A percentile compares a stretch with the other conserved stretches of the same genome.
phyloP scores from a whole-genome alignment of 1,140 invertebrate genomes.

The Bacillus rossius region DNA sequence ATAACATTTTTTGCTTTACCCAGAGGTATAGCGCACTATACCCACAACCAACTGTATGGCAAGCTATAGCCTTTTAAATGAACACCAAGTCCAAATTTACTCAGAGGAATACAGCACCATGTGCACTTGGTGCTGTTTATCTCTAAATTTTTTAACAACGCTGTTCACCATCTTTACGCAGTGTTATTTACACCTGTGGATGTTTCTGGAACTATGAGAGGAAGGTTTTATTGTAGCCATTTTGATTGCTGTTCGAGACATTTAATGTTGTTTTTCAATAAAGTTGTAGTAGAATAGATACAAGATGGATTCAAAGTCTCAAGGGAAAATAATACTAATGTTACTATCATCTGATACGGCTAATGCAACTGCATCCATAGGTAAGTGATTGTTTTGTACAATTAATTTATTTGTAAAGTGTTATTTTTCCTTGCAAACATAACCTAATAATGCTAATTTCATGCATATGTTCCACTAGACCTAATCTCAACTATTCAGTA shows the following conservation, averaged over 20 bases:
- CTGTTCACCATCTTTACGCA: no score
- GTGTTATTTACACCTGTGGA: no score
- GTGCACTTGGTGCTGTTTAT: background rate
- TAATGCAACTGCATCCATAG: background rate
- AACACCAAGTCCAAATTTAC: no score
- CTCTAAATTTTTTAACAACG: no score
- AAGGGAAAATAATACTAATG: background rate
- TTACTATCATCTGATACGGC: background rate
- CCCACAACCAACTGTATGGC: background rate
- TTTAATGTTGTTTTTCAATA: background rate
- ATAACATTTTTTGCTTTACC: no score
- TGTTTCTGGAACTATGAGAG: background rate
- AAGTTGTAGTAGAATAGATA: background rate
- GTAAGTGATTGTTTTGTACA: background rate
- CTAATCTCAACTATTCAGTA: background rate
- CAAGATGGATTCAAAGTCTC: background rate
- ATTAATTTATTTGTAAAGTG: no score
- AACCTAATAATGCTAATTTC: no score
- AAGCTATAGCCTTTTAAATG: background rate
- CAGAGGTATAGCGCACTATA: no score
- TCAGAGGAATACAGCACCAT: slow-evolving; percentile 6
- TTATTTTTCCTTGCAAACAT: no score
- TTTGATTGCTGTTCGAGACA: background rate
- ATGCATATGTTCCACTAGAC: no score
- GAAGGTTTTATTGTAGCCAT: background rate